A percentile compares a stretch with the other conserved stretches of the same genome.
phyloP scores from a whole-genome alignment of 2,888 invertebrate genomes.

The Anthoptus insignis region DNA sequence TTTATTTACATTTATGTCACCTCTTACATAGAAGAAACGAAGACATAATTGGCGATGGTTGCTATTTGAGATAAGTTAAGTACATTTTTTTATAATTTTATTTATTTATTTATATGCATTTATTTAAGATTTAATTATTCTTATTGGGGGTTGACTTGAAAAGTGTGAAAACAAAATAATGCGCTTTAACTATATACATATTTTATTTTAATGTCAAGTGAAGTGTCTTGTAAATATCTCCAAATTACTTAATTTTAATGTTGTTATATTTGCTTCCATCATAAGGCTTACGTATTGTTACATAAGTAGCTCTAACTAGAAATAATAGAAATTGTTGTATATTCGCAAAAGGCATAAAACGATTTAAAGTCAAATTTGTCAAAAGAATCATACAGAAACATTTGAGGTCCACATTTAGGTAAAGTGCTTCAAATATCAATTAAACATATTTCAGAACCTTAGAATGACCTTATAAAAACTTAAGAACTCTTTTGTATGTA shows the following conservation, averaged over 20 bases:
- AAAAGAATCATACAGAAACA: constrained; percentile 42
- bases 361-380: constrained; percentile 48
- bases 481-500: constrained; percentile 82
- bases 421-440: constrained; percentile 80
- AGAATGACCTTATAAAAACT: constrained; percentile 57
- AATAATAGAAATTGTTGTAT: constrained; percentile 62
- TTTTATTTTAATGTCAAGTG: constrained; percentile 72
- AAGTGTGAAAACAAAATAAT: constrained; percentile 80
- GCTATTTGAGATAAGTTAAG: too few relatives aligned
- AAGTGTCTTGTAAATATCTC: constrained; percentile 79
- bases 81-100: too few relatives aligned
- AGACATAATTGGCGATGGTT: too few relatives aligned
- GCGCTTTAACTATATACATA: constrained; percentile 81
- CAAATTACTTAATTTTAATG: constrained; percentile 71
- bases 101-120: too few relatives aligned
- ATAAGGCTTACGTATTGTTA: constrained; percentile 79
- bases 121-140: constrained; percentile 78
- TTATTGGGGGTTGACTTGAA: constrained; percentile 75
- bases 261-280: constrained; percentile 83
- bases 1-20: too few relatives aligned
- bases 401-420: constrained; percentile 72
- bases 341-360: constrained; percentile 53
- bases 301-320: constrained; percentile 63
- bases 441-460: constrained; percentile 79
- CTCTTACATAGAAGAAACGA: too few relatives aligned